Evolutionary conservation across 30 jellyfish, hydroid and myxozoan species (phyloP).

Genomic region (Nemopilema nomurai): DNA sequence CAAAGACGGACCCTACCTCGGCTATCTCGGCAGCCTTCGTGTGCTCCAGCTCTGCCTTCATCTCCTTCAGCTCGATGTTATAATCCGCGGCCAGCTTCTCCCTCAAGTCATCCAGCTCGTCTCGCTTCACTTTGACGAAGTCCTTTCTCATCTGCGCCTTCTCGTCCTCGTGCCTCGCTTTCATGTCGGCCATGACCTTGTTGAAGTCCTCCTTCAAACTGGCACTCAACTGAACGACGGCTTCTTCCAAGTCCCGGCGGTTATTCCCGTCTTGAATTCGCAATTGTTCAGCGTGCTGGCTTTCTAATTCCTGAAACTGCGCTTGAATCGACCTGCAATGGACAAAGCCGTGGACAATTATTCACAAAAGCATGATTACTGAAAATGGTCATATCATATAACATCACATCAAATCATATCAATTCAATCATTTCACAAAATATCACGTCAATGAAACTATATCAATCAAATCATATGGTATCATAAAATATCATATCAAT

Average conservation of each 20-base stretch:
- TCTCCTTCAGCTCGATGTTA: slow-evolving; percentile 30
- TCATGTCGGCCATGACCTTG: slow-evolving; percentile 53
- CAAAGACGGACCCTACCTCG: slow-evolving; percentile 1
- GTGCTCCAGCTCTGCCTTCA: slow-evolving; percentile 38
- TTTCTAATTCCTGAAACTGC: slow-evolving; percentile 5
- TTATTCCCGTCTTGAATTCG: slow-evolving; percentile 47
- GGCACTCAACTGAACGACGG: slow-evolving; percentile 47
- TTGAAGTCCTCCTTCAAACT: slow-evolving; percentile 49
- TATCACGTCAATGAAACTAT: too few relatives aligned
- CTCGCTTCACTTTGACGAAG: slow-evolving; percentile 16
- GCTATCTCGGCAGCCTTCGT: slow-evolving; percentile 41
- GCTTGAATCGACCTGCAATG: slow-evolving; percentile 35
- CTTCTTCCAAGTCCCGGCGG: slow-evolving; percentile 51
- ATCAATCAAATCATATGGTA: too few relatives aligned
- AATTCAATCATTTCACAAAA: too few relatives aligned
- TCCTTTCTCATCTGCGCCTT: slow-evolving; percentile 44
- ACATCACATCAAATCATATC: too few relatives aligned
- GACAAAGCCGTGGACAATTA: not conserved
- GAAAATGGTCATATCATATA: too few relatives aligned
- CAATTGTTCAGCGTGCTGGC: slow-evolving; percentile 34
- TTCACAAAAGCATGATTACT: not conserved
- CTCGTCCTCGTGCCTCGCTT: slow-evolving; percentile 48
- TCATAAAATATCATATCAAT: too few relatives aligned
- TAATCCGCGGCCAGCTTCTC: slow-evolving; percentile 47
- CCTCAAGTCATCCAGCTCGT: slow-evolving; percentile 33